Base-by-base conservation (phyloP, 2,797 vertebrate genomes). In the Acrocephalus scirpaceus region DNA sequence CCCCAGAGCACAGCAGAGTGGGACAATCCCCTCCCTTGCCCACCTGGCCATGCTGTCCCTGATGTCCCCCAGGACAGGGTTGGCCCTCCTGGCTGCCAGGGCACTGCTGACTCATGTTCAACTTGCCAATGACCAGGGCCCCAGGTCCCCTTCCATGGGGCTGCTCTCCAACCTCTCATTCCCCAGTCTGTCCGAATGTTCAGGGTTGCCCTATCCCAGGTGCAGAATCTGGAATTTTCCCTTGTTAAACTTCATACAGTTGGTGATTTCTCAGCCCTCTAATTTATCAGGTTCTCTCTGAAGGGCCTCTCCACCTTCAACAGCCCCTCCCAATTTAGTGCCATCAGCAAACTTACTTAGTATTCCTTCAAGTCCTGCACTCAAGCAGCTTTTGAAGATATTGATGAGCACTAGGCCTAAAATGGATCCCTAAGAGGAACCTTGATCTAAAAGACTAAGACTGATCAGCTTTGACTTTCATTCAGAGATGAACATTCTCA, bases 111-210 rank as follows among this genome's bases (percentile, higher is more conserved):
- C 6, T 15, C 9, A 0, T 38, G n/a, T 65, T 58, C 51, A 45
- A 0, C 23, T 29, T 73, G 27, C 7, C n/a, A 25, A 0, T 0
- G 0, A 45, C 19, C 51, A 51, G 19, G 16, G 45, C 1, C 3
- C 7, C 25, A 34, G 29, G 10, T 65, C 3, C 47, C 29, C 34
- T 53, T 60, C n/a, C 14, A 5, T 6, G 25, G 29, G 5, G 1
- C 18, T 38, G 1, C 23, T 21, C 2, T 64, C 30, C 67, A 65
- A 1, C 27, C 7, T 66, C 40, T 51, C n/a, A 9, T 34, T 66
- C 40, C 17, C 16, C 14, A 16, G 5, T 64, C 65, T 57, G 9
- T 80, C n/a, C 0, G 0, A 30, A n/a, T 2, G 1, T 76, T 2
- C n/a, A 22, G 19, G 14, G 5, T 1, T 64, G 36, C 1, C 5